A percentile compares a stretch with the other conserved stretches of the same genome.
phyloP scores from a whole-genome alignment of 2,888 invertebrate genomes.

The Synanthedon vespiformis region DNA sequence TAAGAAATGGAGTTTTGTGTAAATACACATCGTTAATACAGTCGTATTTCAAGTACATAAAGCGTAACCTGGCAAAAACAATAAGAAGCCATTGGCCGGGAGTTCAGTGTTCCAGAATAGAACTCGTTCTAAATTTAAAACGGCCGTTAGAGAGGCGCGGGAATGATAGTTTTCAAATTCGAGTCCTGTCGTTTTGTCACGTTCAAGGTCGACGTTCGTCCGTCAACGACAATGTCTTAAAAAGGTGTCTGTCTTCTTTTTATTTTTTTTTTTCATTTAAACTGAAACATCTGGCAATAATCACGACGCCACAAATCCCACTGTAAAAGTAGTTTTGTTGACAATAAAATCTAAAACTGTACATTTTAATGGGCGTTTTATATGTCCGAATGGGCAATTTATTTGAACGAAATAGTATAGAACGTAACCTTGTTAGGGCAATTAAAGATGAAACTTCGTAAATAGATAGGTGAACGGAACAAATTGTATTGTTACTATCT shows the following conservation, averaged over 20 bases:
- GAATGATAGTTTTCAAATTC: constrained; percentile 52
- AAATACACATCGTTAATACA: no score
- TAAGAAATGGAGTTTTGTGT: no score
- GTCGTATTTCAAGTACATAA: no score
- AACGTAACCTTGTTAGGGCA: constrained; percentile 22
- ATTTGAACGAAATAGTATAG: constrained; percentile 22
- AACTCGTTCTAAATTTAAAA: constrained; percentile 62
- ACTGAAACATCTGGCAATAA: constrained; percentile 39
- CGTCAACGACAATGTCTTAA: constrained; percentile 6
- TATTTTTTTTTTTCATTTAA: constrained; percentile 13
- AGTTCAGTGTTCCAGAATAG: constrained; percentile 64
- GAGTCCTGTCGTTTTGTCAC: constrained; percentile 56
- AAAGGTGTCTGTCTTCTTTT: not conserved
- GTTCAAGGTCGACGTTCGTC: constrained; percentile 51
- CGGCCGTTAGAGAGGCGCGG: constrained; percentile 58
- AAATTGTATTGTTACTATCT: not conserved
- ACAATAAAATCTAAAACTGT: constrained; percentile 30
- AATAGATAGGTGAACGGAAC: constrained; percentile 10
- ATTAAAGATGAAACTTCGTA: constrained; percentile 18
- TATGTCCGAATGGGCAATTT: constrained; percentile 21
- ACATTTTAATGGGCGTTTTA: constrained; percentile 19
- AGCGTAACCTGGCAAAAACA: constrained; percentile 32
- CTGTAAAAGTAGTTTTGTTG: constrained; percentile 19
- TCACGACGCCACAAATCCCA: constrained; percentile 20
- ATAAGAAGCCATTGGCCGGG: constrained; percentile 58